Conservation (phyloP, 2,797 vertebrate species). For the Malacoctenus gilli region DNA sequence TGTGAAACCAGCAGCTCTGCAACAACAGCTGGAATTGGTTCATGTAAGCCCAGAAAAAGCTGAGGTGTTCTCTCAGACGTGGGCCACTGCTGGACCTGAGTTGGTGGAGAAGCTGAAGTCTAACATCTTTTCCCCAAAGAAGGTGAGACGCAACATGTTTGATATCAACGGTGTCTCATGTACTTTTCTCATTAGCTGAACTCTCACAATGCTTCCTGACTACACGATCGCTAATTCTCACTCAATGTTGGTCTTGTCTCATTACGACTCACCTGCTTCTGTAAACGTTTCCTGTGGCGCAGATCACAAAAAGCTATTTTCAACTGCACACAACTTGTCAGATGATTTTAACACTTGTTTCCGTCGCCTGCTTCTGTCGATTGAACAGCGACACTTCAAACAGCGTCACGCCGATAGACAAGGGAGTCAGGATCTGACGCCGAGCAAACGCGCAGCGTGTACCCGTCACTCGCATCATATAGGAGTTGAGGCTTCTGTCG, state of each 20-base stretch:
- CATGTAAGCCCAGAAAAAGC: conserved; percentile 86
- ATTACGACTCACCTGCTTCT: conserved; percentile 26
- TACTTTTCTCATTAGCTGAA: background rate
- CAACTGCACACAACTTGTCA: conserved; percentile 27
- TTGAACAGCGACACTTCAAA: conserved; percentile 47
- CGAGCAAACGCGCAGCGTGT: conserved; percentile 48
- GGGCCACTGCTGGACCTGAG: conserved; percentile 88
- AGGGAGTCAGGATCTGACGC: conserved; percentile 38
- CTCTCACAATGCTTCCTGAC: background rate
- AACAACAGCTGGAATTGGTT: conserved; percentile 89
- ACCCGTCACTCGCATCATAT: conserved; percentile 35
- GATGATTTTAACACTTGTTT: conserved; percentile 40
- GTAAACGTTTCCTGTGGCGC: conserved; percentile 9
- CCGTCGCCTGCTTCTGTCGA: conserved; percentile 23
- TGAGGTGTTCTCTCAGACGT: conserved; percentile 86
- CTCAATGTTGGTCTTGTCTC: too few species aligned
- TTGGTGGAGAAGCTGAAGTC: conserved; percentile 90
- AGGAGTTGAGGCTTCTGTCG: conserved; percentile 36
- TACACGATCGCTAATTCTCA: too few species aligned
- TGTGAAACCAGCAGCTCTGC: conserved; percentile 87
- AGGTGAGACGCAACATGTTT: conserved; percentile 74
- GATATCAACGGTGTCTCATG: background rate
- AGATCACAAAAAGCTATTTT: conserved; percentile 10
- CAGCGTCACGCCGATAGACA: conserved; percentile 20
- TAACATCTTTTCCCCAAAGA: conserved; percentile 88